Conservation (phyloP, 2,113 vertebrate genomes). For the Salvelinus fontinalis region DNA sequence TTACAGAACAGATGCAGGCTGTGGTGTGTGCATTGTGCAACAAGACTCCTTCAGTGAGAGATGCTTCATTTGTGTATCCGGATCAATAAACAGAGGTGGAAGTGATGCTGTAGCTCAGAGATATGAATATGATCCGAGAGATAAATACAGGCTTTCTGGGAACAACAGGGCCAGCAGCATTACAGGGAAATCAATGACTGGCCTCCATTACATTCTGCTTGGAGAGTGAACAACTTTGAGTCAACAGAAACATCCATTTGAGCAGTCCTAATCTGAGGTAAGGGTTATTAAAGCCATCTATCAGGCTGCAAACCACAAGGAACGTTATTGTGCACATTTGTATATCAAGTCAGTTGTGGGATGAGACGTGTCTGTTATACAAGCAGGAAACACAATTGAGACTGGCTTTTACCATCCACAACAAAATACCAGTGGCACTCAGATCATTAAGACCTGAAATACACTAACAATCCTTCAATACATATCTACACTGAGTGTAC, state of each 20-base stretch:
- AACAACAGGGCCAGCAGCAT: too few relatives aligned
- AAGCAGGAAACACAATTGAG: conserved; percentile 11
- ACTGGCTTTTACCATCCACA: conserved; percentile 20
- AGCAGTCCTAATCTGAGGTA: conserved; percentile 6
- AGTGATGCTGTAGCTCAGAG: too few relatives aligned
- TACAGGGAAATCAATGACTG: conserved; percentile 21
- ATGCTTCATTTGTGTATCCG: too few relatives aligned
- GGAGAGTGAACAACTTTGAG: conserved; percentile 13
- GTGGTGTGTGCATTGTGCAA: too few relatives aligned
- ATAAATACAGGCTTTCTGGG: too few relatives aligned
- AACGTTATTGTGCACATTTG: conserved; percentile 38
- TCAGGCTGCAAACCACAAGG: conserved; percentile 28
- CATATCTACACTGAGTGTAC: neutral
- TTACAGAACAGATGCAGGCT: too few relatives aligned
- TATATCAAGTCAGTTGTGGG: conserved; percentile 20
- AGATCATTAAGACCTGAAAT: conserved; percentile 29
- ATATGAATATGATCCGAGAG: too few relatives aligned
- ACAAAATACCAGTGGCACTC: conserved; percentile 24
- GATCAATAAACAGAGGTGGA: too few relatives aligned
- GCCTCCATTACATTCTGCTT: conserved; percentile 22
- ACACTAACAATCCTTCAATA: conserved; percentile 28
- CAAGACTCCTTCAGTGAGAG: too few relatives aligned
- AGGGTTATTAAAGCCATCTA: conserved; percentile 45
- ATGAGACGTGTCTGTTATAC: conserved; percentile 21
- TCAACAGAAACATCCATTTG: conserved; percentile 24